A percentile compares a stretch with the other conserved stretches of the same genome.
These are phyloP conservation scores for Syndactyla subalaris DNA, from an alignment of 2,797 vertebrate species.

Conservation along the genomic window DNA sequence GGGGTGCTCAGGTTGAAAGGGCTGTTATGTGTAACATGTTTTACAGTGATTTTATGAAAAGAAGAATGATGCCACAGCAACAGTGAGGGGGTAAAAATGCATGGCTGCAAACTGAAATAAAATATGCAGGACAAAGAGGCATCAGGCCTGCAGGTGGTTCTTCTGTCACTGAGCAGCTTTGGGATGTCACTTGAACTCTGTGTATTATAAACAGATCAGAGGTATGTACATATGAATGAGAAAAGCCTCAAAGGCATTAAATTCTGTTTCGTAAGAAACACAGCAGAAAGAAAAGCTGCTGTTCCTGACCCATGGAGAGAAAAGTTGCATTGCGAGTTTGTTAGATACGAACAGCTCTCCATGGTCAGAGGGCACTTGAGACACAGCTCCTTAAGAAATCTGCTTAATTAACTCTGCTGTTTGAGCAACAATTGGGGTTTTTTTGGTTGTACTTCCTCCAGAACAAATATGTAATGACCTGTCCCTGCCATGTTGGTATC, in stretches of 20 bases:
- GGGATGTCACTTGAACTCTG: not conserved
- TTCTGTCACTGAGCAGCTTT: not conserved
- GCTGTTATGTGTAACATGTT: not conserved
- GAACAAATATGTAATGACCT: accelerated
- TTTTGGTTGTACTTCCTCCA: not conserved
- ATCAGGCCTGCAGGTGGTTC: not conserved
- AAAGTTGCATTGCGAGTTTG: accelerated
- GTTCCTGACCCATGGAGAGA: not conserved
- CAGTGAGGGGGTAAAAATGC: not conserved
- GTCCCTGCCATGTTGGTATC: not conserved
- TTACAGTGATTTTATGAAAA: not conserved
- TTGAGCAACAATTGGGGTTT: accelerated
- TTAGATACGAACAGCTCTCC: not conserved
- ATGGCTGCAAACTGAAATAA: not conserved
- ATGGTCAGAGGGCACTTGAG: not conserved
- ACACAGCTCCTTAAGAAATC: not conserved
- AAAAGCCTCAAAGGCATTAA: not conserved
- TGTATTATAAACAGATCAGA: not conserved
- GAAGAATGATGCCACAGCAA: not conserved
- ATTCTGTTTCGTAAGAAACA: not conserved
- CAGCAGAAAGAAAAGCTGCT: not conserved
- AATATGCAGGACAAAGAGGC: not conserved
- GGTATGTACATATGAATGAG: not conserved
- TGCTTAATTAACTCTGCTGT: not conserved
- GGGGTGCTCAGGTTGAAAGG: not conserved